phyloP scores from a whole-genome alignment of 1,140 invertebrate species.

The Formica exsecta region DNA sequence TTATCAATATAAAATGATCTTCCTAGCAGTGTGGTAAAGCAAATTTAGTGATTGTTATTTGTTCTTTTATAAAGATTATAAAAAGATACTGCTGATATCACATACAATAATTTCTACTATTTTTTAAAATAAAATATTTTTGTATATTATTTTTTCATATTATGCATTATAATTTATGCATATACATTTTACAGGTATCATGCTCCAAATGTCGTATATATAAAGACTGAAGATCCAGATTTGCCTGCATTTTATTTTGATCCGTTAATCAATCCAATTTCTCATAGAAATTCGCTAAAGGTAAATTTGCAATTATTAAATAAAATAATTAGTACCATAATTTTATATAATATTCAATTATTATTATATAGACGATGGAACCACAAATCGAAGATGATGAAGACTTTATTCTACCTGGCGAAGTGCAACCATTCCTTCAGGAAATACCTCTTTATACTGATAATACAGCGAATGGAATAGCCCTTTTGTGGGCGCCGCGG shows the following conservation, averaged over 20 bases:
- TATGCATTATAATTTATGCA: background rate
- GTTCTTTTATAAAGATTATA: conserved; percentile 81
- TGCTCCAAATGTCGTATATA: conserved; percentile 99
- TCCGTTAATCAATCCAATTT: conserved; percentile 99
- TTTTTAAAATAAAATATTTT: background rate
- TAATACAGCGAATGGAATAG: conserved; percentile 99
- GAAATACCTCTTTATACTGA: conserved; percentile 99
- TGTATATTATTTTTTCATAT: background rate
- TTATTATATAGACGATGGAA: conserved; percentile 89
- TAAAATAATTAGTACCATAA: background rate
- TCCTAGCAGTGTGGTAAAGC: conserved; percentile 87
- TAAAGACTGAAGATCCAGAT: conserved; percentile 99
- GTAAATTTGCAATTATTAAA: conserved; percentile 77
- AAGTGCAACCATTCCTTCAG: conserved; percentile 96
- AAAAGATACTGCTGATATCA: conserved; percentile 86
- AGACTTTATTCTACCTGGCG: conserved; percentile 97
- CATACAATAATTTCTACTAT: conserved; percentile 72
- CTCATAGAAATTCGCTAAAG: conserved; percentile 96
- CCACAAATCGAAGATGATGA: conserved; percentile 97
- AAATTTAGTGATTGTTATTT: conserved; percentile 85
- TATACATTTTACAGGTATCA: conserved; percentile 94
- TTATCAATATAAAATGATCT: conserved; percentile 71
- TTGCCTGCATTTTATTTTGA: conserved; percentile 99
- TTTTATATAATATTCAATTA: conserved; percentile 40
- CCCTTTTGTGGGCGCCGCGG: conserved; percentile 98